Base-by-base conservation (phyloP, 2,113 vertebrate genomes). In the Oophaga pumilio region DNA sequence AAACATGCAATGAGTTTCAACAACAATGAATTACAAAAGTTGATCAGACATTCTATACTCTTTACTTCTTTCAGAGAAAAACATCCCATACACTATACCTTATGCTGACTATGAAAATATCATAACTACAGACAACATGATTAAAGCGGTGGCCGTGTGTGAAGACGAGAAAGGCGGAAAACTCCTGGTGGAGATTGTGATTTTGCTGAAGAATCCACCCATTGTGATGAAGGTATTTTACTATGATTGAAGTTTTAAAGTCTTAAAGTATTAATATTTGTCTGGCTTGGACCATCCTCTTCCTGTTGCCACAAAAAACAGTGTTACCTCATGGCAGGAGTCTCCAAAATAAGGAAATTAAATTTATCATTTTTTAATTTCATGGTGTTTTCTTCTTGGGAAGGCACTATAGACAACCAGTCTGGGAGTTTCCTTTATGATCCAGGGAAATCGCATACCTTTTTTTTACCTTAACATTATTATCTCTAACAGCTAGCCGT, bases 61-160 rank as follows among this genome's bases (percentile, higher is more conserved):
- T 59, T 13, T 12, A n/a, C 12, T 50, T 74, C 17, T 64, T 90
- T 0, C 81, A 96, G 95, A 94, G 88, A 91, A 91, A 76, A 80
- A 90, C 13, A 84, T 94, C 64, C 94, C 93, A 0, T 68, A 95
- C 81, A 94, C 89, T 84, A 93, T 96, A 83, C 0, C 89, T 0
- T 95, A 95, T 0, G 49, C 82, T 20, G 88, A 92, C 22, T 96
- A 96, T 5, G 92, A 94, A 9, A 90, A 91, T 64, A 88, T 90
- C 88, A 62, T 96, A 90, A 96, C 94, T 12, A 83, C 91, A 0
- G 95, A 95, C 90, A 95, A 96, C 82, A 92, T 90, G 62, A 94
- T 96, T 78, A 92, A 94, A 60, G 76, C 89, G 71, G 94, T 94
- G 8, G 94, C 94, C 8, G 59, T 96, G 82, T 96, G 94, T 88